Evolutionary conservation across 2,888 invertebrate species (phyloP).

Genomic region (Ischnura elegans): DNA sequence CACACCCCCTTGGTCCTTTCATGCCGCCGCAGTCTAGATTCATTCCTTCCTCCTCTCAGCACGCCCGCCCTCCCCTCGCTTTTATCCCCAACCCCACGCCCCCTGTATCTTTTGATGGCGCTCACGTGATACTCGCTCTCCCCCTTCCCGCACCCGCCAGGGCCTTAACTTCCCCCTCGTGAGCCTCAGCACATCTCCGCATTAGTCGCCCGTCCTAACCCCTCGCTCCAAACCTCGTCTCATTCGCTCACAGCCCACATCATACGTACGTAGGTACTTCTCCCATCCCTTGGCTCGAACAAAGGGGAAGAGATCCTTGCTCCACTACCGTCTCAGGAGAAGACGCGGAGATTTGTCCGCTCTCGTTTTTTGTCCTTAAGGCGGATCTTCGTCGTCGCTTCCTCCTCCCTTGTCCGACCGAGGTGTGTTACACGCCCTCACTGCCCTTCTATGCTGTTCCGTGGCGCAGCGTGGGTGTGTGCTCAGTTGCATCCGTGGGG

Average conservation of each 20-base stretch:
- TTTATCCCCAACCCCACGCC: not conserved
- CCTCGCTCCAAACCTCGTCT: not conserved
- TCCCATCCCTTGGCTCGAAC: not conserved
- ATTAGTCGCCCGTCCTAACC: not conserved
- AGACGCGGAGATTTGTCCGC: not conserved
- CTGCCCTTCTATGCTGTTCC: too few relatives aligned
- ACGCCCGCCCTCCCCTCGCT: not conserved
- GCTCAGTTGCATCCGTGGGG: slow-evolving; percentile 36
- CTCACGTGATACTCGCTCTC: slow-evolving; percentile 5
- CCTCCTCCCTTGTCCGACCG: not conserved
- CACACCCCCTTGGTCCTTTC: slow-evolving; percentile 18
- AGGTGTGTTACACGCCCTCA: not conserved
- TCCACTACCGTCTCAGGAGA: not conserved
- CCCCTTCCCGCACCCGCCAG: not conserved
- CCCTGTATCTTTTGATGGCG: slow-evolving; percentile 47
- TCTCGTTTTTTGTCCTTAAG: not conserved
- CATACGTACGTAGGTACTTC: too few relatives aligned
- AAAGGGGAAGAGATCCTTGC: not conserved
- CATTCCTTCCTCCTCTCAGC: not conserved
- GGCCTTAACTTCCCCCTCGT: not conserved
- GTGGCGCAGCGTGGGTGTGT: not conserved
- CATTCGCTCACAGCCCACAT: not conserved
- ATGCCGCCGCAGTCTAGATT: slow-evolving; percentile 55
- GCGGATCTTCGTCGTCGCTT: not conserved
- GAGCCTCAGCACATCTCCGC: too few relatives aligned